Evolutionary conservation across 2,888 invertebrate genomes (phyloP).

Genomic region (Bedellia somnulentella): DNA sequence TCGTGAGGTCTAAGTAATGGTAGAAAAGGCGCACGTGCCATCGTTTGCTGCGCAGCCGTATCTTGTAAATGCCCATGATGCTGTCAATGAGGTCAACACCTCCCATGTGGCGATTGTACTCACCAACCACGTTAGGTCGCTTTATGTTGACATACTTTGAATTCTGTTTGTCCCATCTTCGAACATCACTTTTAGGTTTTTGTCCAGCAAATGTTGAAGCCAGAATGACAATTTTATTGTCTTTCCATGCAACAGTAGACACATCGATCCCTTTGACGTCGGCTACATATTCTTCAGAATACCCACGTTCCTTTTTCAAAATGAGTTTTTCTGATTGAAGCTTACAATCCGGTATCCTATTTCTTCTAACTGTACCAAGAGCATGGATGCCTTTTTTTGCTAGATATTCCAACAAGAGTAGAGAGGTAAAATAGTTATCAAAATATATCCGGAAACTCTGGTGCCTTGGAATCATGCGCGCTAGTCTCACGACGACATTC

Average conservation of each 20-base stretch:
- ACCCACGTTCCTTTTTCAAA: conserved; percentile 13
- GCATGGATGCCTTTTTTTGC: conserved; percentile 14
- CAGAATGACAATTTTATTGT: conserved; percentile 17
- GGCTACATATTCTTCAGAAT: conserved; percentile 11
- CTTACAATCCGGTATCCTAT: conserved; percentile 17
- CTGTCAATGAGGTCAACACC: conserved; percentile 16
- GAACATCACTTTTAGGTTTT: too few relatives aligned
- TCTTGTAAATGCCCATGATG: conserved; percentile 14
- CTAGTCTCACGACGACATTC: conserved; percentile 15
- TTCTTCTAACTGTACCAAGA: conserved; percentile 13
- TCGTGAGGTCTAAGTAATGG: conserved; percentile 1
- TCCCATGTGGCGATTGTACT: conserved; percentile 16
- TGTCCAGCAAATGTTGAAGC: conserved; percentile 18
- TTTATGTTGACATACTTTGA: too few relatives aligned
- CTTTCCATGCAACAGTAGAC: conserved; percentile 17
- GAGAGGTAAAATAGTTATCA: conserved; percentile 10
- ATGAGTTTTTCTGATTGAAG: conserved; percentile 14
- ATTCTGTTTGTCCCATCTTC: too few relatives aligned
- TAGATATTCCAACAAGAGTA: neutral
- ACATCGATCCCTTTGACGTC: conserved; percentile 8
- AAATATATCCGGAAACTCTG: conserved; percentile 16
- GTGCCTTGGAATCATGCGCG: conserved; percentile 14
- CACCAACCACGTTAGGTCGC: too few relatives aligned
- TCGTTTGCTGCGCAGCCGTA: conserved; percentile 4
- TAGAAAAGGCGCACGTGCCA: conserved; percentile 1